Base-by-base conservation (phyloP, 1,140 invertebrate species). In the Hypothenemus hampei region DNA sequence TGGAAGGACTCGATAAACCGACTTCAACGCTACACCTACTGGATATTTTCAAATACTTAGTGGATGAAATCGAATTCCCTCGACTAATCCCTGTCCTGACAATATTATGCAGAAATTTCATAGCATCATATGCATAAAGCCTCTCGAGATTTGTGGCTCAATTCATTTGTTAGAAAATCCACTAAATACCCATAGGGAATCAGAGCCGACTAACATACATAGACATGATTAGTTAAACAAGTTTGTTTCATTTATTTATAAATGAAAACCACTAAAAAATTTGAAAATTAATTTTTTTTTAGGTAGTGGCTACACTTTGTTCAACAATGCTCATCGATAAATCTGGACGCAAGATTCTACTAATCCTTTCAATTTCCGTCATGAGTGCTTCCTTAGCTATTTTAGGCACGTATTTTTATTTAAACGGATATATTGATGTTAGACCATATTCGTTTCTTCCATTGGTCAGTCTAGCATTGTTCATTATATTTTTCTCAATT, bases 271-370 rank as follows among this genome's bases (percentile, higher is more conserved):
- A n/a, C n/a, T n/a, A n/a, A n/a, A n/a, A n/a, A n/a, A 11, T 13
- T 11, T 11, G 4, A 18, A 39, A 36, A 18, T 39, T 24, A 44
- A 41, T 45, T 45, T 31, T 31, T 4, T 70, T 75, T 20, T 69
- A 77, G 61, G 66, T 77, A 19, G 51, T 73, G 5, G 72, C 75
- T 0, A 78, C 76, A 3, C 65, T 73, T 15, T 53, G 68, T 4
- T 73, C 77, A 10, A 68, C 68, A 3, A 35, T 75, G 10, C 48
- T 79, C 0, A 73, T 78, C 11, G 76, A 79, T 51, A 66, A 67
- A 56, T 59, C 69, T 0, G 76, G 75, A 6, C 62, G 81, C 41
- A 74, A 76, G 46, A 70, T 78, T 26, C 69, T 84, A 3, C 69
- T 84, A 0, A 64, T 80, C 3, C 55, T 78, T 0, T 79, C 77